phyloP scores from a whole-genome alignment of 2,113 vertebrate species.

The Aphyosemion australe region DNA sequence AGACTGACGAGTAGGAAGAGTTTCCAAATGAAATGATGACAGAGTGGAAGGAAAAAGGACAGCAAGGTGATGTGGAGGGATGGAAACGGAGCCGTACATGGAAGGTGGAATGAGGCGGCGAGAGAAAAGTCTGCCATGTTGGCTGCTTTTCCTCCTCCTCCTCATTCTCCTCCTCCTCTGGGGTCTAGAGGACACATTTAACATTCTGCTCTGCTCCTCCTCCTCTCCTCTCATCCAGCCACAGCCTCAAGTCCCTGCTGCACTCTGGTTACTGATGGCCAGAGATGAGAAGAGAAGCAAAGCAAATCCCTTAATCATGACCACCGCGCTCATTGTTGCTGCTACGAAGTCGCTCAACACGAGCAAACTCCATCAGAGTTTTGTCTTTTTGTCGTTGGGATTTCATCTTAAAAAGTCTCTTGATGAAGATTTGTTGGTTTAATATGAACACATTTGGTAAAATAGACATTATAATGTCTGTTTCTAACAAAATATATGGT shows the following conservation, averaged over 20 bases:
- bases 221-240: conserved; percentile 67
- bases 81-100: conserved; percentile 4
- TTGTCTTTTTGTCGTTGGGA: background rate
- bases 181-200: conserved; percentile 79
- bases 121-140: conserved; percentile 59
- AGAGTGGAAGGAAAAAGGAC: conserved; percentile 36
- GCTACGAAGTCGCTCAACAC: conserved; percentile 37
- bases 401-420: too few relatives aligned
- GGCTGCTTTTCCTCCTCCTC: conserved; percentile 59
- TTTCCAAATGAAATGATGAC: conserved; percentile 27
- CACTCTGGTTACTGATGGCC: conserved; percentile 68
- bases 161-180: conserved; percentile 63
- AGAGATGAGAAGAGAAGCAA: conserved; percentile 51
- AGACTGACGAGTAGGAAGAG: background rate
- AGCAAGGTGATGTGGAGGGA: conserved; percentile 5
- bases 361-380: background rate
- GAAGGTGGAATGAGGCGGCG: background rate
- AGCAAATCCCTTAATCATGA: conserved; percentile 64
- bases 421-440: background rate
- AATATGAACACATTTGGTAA: background rate
- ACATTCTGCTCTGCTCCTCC: conserved; percentile 76
- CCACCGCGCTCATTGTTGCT: conserved; percentile 27
- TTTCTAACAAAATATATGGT: too few relatives aligned
- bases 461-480: background rate
- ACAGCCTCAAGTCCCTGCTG: conserved; percentile 68